phyloP scores from a whole-genome alignment of 2,888 invertebrate species.

The Chironomus riparius region DNA sequence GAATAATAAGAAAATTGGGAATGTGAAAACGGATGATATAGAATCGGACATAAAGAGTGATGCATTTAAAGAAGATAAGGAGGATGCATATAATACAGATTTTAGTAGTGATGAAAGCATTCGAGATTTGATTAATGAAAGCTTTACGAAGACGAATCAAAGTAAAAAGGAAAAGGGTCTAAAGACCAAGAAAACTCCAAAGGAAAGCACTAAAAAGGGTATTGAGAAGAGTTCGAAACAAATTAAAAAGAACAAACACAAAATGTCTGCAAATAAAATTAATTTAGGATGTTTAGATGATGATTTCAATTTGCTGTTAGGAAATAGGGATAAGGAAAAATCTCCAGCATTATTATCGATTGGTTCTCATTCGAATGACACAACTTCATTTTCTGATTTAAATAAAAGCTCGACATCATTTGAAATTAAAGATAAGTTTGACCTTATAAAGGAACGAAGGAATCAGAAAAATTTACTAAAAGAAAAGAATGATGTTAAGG shows the following conservation, averaged over 20 bases:
- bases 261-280: neutral
- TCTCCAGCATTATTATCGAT: neutral
- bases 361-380: neutral
- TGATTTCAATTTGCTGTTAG: neutral
- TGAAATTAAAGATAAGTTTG: conserved; percentile 49
- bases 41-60: conserved; percentile 11
- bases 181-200: neutral
- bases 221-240: neutral
- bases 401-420: neutral
- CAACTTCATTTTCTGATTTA: conserved; percentile 8
- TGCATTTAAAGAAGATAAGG: conserved; percentile 21
- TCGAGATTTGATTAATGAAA: conserved; percentile 16
- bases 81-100: conserved; percentile 11
- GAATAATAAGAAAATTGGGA: conserved; percentile 27
- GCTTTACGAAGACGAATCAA: conserved; percentile 23
- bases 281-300: neutral
- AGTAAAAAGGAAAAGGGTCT: conserved; percentile 25
- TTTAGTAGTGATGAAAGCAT: neutral
- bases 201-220: conserved; percentile 29
- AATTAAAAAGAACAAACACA: neutral
- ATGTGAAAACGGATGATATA: neutral
- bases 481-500: neutral
- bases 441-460: conserved; percentile 52
- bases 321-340: neutral
- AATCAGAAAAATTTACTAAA: conserved; percentile 37